Evolutionary conservation across 1,140 invertebrate species (phyloP).

Genomic region (Zaprionus camerounensis): DNA sequence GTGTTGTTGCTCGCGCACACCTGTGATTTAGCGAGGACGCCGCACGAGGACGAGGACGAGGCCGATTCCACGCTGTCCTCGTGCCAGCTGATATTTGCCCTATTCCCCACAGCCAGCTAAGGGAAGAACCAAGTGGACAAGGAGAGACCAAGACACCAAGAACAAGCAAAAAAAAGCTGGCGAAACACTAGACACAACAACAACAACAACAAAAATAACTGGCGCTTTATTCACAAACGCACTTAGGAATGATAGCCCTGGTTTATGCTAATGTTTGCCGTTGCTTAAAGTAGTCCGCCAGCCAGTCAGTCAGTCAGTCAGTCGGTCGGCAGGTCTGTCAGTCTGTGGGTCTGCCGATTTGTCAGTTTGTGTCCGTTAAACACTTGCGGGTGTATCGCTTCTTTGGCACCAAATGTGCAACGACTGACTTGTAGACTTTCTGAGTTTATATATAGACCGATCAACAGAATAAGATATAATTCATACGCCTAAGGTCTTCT

Average conservation of each 20-base stretch:
- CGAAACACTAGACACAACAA: conserved; percentile 69
- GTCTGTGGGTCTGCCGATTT: background rate
- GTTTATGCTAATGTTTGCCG: conserved; percentile 78
- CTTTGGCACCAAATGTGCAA: background rate
- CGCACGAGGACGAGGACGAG: conserved; percentile 25
- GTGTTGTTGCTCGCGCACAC: conserved; percentile 56
- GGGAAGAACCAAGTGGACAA: conserved; percentile 13
- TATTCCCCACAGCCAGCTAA: conserved; percentile 57
- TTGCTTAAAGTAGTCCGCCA: conserved; percentile 64
- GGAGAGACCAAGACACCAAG: background rate
- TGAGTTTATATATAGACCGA: background rate
- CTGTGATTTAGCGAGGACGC: conserved; percentile 75
- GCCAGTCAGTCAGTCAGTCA: background rate
- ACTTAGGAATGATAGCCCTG: conserved; percentile 79
- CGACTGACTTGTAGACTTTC: too few species aligned
- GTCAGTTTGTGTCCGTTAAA: background rate
- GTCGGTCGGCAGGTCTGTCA: background rate
- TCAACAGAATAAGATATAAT: background rate
- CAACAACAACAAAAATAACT: conserved; percentile 32
- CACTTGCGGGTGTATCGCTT: background rate
- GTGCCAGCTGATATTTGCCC: conserved; percentile 74
- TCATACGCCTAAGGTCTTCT: too few species aligned
- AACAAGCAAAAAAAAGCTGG: conserved; percentile 20
- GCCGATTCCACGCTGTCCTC: conserved; percentile 46
- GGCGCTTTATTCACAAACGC: conserved; percentile 57